Base-by-base conservation (phyloP, 1,140 invertebrate genomes). In the Pararge aegeria region DNA sequence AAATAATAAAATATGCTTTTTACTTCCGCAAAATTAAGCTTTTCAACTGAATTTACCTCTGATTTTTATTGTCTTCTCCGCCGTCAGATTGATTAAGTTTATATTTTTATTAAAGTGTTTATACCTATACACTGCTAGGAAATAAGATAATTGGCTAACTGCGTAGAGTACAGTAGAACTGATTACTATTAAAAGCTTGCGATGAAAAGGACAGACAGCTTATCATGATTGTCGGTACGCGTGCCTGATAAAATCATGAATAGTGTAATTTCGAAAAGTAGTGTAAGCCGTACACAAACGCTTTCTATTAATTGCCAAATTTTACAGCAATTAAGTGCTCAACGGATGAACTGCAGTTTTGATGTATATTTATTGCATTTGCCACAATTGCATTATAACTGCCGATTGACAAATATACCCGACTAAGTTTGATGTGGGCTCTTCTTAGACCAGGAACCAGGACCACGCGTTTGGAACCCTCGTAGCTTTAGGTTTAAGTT, bases 121-220 rank as follows among this genome's bases (percentile, higher is more conserved):
- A n/a, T n/a, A n/a, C n/a, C n/a, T n/a, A n/a, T n/a, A n/a, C n/a
- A n/a, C n/a, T n/a, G n/a, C n/a, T n/a, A n/a, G n/a, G n/a, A n/a
- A n/a, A n/a, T n/a, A n/a, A n/a, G n/a, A n/a, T n/a, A n/a, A n/a
- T 49, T 49, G 46, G 29, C 29, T 29, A 15, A 24, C 46, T 29
- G 46, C 21, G 12, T 15, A 13, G 2, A 6, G 24, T 29, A 13
- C n/a, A 6, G 24, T 29, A 29, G n/a, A 29, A 49, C 6, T 49
- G 20, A 49, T 49, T 29, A 49, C 21, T 21, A 49, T 49, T 29
- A 29, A 49, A 49, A 49, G 46, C 46, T 49, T 49, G 46, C 46
- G 46, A 49, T 49, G 46, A 49, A 21, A 49, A 2, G 21, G 21
- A 27, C 46, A 29, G 46, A 27, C 46, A 49, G 46, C 5, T 49